Evolutionary conservation across 2,113 vertebrate species (phyloP).

Genomic region (Cheirogaleus medius): DNA sequence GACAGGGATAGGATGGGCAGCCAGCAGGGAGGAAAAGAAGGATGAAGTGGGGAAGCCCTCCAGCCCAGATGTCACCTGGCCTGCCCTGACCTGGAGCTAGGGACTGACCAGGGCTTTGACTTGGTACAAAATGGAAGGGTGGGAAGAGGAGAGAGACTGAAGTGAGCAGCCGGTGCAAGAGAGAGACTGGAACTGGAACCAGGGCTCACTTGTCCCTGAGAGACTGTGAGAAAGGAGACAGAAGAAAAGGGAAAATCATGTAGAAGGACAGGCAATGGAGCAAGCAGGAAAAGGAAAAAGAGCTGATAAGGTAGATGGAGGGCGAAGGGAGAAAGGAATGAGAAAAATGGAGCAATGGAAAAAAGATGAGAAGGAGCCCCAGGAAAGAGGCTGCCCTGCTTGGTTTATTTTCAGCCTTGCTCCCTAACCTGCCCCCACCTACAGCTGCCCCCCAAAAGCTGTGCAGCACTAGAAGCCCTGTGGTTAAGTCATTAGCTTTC

Average conservation of each 20-base stretch:
- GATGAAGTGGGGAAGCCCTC: neutral
- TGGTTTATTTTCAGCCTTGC: slow-evolving; percentile 83
- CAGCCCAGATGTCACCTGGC: neutral
- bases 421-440: slow-evolving; percentile 77
- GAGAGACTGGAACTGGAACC: neutral
- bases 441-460: slow-evolving; percentile 77
- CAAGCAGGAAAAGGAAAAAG: neutral
- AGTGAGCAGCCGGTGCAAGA: neutral
- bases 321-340: slow-evolving; percentile 7
- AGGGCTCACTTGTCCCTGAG: neutral
- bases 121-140: neutral
- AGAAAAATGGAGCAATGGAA: slow-evolving; percentile 26
- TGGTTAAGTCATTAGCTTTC: slow-evolving; percentile 12
- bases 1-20: neutral
- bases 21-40: neutral
- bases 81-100: neutral
- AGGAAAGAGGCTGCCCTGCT: slow-evolving; percentile 69
- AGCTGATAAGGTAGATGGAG: neutral
- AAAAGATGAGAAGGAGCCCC: slow-evolving; percentile 1
- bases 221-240: neutral
- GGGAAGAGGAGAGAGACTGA: neutral
- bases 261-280: neutral
- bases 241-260: neutral
- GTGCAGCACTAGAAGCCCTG: slow-evolving; percentile 60
- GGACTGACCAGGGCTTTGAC: neutral